These are phyloP conservation scores for Paralinhomoeus sp. DNA, from an alignment of 2,888 invertebrate species.

Conservation along the genomic window DNA sequence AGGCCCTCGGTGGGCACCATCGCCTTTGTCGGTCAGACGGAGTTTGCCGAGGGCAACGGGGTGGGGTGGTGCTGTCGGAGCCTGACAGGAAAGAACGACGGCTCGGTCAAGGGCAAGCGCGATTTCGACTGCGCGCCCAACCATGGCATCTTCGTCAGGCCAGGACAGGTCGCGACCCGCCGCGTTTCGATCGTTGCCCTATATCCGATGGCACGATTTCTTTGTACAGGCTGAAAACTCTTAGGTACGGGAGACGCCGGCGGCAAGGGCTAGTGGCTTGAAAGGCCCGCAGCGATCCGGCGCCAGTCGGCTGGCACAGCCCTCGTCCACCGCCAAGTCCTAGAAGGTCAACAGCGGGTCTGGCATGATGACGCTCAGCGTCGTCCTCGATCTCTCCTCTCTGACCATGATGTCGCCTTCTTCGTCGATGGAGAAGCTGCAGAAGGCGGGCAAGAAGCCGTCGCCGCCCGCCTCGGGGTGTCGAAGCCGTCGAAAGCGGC, in stretches of 20 bases:
- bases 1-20: conserved; percentile 63
- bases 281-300: background rate
- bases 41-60: conserved; percentile 82
- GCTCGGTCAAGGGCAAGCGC: conserved; percentile 64
- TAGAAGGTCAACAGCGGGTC: background rate
- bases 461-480: background rate
- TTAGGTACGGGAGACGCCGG: background rate
- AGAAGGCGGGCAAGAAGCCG: background rate
- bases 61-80: conserved; percentile 82
- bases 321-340: background rate
- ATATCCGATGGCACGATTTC: no score
- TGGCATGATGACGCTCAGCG: no score
- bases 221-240: background rate
- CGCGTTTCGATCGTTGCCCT: no score
- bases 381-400: no score
- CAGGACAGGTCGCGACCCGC: conserved; percentile 42
- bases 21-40: conserved; percentile 69
- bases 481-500: background rate
- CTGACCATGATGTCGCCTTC: no score
- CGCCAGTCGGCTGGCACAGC: no score
- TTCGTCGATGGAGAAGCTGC: background rate
- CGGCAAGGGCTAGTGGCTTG: background rate
- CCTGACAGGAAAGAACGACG: conserved; percentile 88
- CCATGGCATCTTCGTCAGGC: conserved; percentile 78
- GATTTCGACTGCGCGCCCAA: conserved; percentile 83